Percentiles rank a stretch among this genome's conserved stretches.
These are phyloP conservation scores for Drosophila niveifrons DNA, from an alignment of 2,888 invertebrate genomes.

Conservation along the genomic window DNA sequence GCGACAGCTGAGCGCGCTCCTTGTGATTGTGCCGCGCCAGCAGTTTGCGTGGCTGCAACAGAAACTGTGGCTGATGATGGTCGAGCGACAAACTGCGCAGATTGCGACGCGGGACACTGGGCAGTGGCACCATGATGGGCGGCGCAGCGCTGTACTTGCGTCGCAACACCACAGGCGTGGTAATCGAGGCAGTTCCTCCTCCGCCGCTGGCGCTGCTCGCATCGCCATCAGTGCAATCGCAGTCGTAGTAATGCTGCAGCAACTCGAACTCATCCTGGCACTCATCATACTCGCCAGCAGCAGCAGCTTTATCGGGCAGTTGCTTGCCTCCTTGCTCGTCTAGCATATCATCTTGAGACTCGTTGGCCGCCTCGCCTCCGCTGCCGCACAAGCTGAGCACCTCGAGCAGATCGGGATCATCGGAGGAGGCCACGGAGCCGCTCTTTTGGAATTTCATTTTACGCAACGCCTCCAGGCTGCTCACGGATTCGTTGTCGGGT, in stretches of 20 bases:
- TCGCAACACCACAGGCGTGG: slow-evolving; percentile 80
- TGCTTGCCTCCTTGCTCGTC: slow-evolving; percentile 58
- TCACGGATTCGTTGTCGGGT: slow-evolving; percentile 82
- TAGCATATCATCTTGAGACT: slow-evolving; percentile 75
- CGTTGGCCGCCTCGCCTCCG: slow-evolving; percentile 78
- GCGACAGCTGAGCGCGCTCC: slow-evolving; percentile 82
- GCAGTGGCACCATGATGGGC: slow-evolving; percentile 78
- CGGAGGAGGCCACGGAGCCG: slow-evolving; percentile 83
- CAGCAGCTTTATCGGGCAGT: slow-evolving; percentile 34
- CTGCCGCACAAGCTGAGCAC: slow-evolving; percentile 84
- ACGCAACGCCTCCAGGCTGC: slow-evolving; percentile 82
- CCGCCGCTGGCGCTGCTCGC: slow-evolving; percentile 75
- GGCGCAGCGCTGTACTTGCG: slow-evolving; percentile 82
- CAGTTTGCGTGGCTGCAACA: slow-evolving; percentile 67
- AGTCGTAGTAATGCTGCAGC: slow-evolving; percentile 78
- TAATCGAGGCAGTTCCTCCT: slow-evolving; percentile 51
- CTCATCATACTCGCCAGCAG: slow-evolving; percentile 68
- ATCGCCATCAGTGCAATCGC: slow-evolving; percentile 82
- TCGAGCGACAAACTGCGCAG: slow-evolving; percentile 84
- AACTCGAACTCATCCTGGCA: slow-evolving; percentile 82
- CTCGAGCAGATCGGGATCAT: slow-evolving; percentile 85
- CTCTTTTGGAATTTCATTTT: slow-evolving; percentile 84
- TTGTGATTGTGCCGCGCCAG: slow-evolving; percentile 62
- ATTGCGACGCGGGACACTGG: slow-evolving; percentile 72
- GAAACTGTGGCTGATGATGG: slow-evolving; percentile 65